Evolutionary conservation across 2,888 invertebrate genomes (phyloP).

Genomic region (Lottia gigantea): DNA sequence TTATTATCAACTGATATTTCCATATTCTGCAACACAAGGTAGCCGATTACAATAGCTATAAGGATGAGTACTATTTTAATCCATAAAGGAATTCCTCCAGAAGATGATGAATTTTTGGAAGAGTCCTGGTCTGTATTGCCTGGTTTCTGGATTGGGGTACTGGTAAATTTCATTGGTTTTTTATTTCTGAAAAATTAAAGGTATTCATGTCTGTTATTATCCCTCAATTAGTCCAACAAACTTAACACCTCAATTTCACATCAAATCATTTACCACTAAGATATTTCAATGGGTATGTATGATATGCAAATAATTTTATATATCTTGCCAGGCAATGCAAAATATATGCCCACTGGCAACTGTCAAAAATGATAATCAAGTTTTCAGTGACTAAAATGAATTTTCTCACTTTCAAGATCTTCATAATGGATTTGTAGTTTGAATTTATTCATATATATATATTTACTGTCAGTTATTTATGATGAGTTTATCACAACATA

Average conservation of each 20-base stretch:
- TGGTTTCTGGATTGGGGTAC: background rate
- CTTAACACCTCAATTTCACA: background rate
- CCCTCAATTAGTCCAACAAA: no score
- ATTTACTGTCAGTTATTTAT: no score
- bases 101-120: slow-evolving; percentile 17
- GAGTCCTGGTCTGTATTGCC: background rate
- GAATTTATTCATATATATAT: no score
- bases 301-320: no score
- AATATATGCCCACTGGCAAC: no score
- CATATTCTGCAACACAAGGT: slow-evolving; percentile 54
- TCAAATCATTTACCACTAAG: background rate
- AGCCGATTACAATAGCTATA: slow-evolving; percentile 43
- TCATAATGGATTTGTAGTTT: no score
- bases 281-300: background rate
- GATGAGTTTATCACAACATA: no score
- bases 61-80: slow-evolving; percentile 40
- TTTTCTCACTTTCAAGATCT: no score
- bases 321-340: no score
- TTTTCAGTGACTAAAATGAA: no score
- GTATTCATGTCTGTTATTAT: background rate
- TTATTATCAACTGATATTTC: slow-evolving; percentile 43
- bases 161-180: background rate
- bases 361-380: no score
- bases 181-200: background rate
- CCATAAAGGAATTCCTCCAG: slow-evolving; percentile 42